Base-by-base conservation (phyloP, 2,113 vertebrate species). In the Engraulis encrasicolus region DNA sequence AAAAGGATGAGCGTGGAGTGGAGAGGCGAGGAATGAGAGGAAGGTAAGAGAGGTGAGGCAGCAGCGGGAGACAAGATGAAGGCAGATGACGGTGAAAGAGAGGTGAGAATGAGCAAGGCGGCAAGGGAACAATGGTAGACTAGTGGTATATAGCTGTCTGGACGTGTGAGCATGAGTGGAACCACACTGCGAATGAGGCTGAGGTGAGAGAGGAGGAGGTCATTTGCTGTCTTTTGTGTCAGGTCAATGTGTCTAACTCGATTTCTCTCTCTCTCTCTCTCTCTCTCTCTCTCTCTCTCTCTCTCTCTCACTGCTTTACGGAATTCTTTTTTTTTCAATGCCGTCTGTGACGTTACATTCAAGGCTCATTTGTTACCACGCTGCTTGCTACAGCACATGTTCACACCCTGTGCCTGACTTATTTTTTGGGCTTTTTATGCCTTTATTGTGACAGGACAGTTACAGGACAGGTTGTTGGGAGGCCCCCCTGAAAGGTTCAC, bases 241-340 rank as follows among this genome's bases (percentile, higher is more conserved):
- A 45, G 20, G 79, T 74, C 78, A 77, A 6, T 61, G n/a, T 7
- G n/a, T 1, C 58, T 11, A 20, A 11, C 58, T 11, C 58, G 7
- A 6, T 11, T n/a, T 61, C 54, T 6, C n/a, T 61, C 2, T 6
- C n/a, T 61, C 54, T 7, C 58, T 61, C 58, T 27, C 58, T 7
- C 58, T 1, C 58, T 11, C 58, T 27, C 58, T 11, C 58, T 27
- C 23, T 11, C 54, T 61, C 54, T 6, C n/a, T 61, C 2, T 6
- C n/a, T 61, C 54, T 7, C 58, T 61, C 58, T 27, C 58, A 79
- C 81, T n/a, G 40, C 40, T 45, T 45, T n/a, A n/a, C n/a, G n/a
- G n/a, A n/a, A n/a, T n/a, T n/a, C n/a, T n/a, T n/a, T n/a, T n/a
- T n/a, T n/a, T n/a, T n/a, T n/a, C n/a, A n/a, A n/a, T n/a, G n/a